Evolutionary conservation across 2,888 invertebrate genomes (phyloP), one percentile per base, ranked within the genome.

Genomic region (Sinotaia quadrata): DNA sequence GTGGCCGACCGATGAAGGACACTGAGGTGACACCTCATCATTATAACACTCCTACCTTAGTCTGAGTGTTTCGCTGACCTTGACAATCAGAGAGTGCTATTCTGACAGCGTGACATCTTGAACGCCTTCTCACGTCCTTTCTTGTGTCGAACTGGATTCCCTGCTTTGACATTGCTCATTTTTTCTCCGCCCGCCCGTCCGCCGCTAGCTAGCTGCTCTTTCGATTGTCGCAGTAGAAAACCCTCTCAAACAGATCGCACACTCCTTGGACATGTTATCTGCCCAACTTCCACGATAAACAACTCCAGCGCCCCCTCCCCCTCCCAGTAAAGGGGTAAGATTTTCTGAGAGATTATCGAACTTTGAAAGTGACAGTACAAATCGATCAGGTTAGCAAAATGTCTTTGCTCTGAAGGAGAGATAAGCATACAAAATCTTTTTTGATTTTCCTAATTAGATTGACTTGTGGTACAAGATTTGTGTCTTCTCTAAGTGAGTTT

Each of bases 1-100:
- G 24, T 60, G 52, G 41, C 44, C 36, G 47, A 41, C 63, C 36
- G 36, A 41, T 29, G 54, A 37, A 21, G 10, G 41, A 63, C 63
- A 51, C 63, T 21, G 29, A 29, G 37, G 27, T 63, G 63, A 63
- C 63, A 63, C 63, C 63, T 63, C 63, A 54, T 54, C 37, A 36
- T 33, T 41, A 36, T 52, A 15, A 37, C 24, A 8, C 18, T 33
- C 54, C 10, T 31, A 8, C 54, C 3, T n/a, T 24, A 34, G 15
- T 4, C 10, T 5, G 61, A 34, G 18, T 2, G 34, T 33, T 27
- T 18, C 49, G 36, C 5, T 27, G 18, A 47, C 7, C 29, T 8
- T 44, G 21, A 21, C 44, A 31, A 10, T n/a, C 24, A 12, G 31
- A n/a, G 15, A 2, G 24, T 47, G 44, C 37, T 59, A 44, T 41